These are phyloP conservation scores for Psilanteris sp. DNA, from an alignment of 1,140 invertebrate species.

Conservation along the genomic window DNA sequence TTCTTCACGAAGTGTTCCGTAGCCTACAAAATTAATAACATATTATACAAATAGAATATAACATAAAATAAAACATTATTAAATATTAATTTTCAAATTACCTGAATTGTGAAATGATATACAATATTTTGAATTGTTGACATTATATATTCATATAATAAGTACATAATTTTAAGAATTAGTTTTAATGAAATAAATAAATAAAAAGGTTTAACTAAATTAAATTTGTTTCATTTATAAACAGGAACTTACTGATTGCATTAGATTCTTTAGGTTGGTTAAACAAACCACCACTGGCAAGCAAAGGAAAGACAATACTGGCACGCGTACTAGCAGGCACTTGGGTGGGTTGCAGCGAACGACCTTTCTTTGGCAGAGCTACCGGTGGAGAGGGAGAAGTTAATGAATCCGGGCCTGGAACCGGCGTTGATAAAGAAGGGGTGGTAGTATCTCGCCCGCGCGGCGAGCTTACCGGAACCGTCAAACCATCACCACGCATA, in stretches of 20 bases:
- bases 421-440: constrained; percentile 71
- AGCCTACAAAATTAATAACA: too few relatives aligned
- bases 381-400: constrained; percentile 75
- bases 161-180: too few relatives aligned
- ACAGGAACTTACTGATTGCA: constrained; percentile 78
- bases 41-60: too few relatives aligned
- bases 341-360: constrained; percentile 83
- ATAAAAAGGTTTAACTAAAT: too few relatives aligned
- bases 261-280: constrained; percentile 76
- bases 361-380: constrained; percentile 74
- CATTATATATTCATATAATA: too few relatives aligned
- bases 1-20: constrained; percentile 87
- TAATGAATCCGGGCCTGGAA: constrained; percentile 74
- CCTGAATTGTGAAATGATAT: too few relatives aligned
- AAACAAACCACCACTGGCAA: constrained; percentile 80
- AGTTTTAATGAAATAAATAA: too few relatives aligned
- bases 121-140: too few relatives aligned
- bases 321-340: constrained; percentile 85
- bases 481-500: constrained; percentile 77
- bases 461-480: constrained; percentile 76
- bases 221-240: too few relatives aligned
- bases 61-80: too few relatives aligned
- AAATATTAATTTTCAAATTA: too few relatives aligned
- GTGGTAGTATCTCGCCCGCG: constrained; percentile 72
- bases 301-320: constrained; percentile 88